Evolutionary conservation across 1,140 invertebrate species (phyloP).

Genomic region (Lasioglossum albipes): DNA sequence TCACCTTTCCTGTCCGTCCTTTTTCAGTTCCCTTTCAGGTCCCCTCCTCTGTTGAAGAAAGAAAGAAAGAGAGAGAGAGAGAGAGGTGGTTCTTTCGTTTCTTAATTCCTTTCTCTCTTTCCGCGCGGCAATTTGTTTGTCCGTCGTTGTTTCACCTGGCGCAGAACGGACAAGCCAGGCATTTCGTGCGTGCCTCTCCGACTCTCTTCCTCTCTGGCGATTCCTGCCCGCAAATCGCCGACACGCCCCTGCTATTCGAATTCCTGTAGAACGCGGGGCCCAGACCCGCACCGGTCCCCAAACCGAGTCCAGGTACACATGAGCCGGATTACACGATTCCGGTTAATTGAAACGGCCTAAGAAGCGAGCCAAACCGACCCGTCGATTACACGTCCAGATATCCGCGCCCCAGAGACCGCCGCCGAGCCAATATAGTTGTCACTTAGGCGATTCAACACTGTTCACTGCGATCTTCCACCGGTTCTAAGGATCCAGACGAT

Average conservation of each 20-base stretch:
- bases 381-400: constrained; percentile 49
- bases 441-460: not conserved
- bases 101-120: constrained; percentile 26
- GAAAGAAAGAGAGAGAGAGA: too few relatives aligned
- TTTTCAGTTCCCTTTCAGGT: not conserved
- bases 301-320: constrained; percentile 30
- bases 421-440: constrained; percentile 16
- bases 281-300: not conserved
- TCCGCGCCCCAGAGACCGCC: not conserved
- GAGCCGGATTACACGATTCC: constrained; percentile 66
- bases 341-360: constrained; percentile 70
- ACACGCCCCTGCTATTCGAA: constrained; percentile 71
- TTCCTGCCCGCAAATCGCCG: constrained; percentile 65
- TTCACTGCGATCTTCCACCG: too few relatives aligned
- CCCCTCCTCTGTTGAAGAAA: too few relatives aligned
- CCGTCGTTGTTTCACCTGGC: constrained; percentile 17
- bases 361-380: constrained; percentile 30
- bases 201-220: not conserved
- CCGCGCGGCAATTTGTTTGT: constrained; percentile 12
- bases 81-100: constrained; percentile 16
- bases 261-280: constrained; percentile 65
- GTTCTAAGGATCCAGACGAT: too few relatives aligned
- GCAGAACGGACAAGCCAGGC: not conserved
- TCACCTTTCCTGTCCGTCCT: constrained; percentile 11
- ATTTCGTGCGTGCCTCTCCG: not conserved